These are phyloP conservation scores for Vespertilio murinus DNA, from an alignment of 2,797 vertebrate genomes.

Conservation along the genomic window DNA sequence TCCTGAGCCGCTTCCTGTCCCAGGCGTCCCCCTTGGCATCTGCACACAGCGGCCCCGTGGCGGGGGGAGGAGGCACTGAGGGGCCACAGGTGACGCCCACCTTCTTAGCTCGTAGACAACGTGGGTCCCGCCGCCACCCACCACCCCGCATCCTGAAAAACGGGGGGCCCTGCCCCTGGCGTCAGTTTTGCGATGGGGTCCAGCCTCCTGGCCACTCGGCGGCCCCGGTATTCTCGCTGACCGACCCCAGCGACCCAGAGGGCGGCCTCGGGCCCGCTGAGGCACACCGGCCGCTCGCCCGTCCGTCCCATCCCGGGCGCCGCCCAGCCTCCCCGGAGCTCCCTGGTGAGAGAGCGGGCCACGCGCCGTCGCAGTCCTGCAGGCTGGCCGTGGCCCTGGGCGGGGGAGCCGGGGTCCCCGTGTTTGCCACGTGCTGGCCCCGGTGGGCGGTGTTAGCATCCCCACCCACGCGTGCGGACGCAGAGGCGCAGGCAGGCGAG, in stretches of 20 bases:
- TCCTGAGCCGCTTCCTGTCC: slow-evolving; percentile 18
- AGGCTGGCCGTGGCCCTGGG: neutral
- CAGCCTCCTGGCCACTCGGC: neutral
- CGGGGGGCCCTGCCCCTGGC: neutral
- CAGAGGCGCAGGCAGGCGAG: neutral
- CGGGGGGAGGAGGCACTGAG: rapidly evolving
- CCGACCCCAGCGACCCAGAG: neutral
- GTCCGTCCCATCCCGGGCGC: rapidly evolving
- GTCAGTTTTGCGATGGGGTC: neutral
- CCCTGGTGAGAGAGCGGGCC: neutral
- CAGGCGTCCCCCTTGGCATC: rapidly evolving
- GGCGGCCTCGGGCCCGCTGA: neutral
- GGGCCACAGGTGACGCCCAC: neutral
- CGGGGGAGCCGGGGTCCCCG: neutral
- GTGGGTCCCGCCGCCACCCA: rapidly evolving
- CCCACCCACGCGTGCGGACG: neutral
- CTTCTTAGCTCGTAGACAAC: neutral
- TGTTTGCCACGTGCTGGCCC: neutral
- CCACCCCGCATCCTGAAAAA: neutral
- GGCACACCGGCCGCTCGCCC: neutral
- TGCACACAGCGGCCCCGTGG: neutral
- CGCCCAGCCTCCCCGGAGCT: neutral
- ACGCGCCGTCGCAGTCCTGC: neutral
- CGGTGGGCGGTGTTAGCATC: too few species aligned
- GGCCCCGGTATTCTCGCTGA: neutral